Conservation (phyloP, 1,140 invertebrate species). For the Drosophila pseudoananassae region DNA sequence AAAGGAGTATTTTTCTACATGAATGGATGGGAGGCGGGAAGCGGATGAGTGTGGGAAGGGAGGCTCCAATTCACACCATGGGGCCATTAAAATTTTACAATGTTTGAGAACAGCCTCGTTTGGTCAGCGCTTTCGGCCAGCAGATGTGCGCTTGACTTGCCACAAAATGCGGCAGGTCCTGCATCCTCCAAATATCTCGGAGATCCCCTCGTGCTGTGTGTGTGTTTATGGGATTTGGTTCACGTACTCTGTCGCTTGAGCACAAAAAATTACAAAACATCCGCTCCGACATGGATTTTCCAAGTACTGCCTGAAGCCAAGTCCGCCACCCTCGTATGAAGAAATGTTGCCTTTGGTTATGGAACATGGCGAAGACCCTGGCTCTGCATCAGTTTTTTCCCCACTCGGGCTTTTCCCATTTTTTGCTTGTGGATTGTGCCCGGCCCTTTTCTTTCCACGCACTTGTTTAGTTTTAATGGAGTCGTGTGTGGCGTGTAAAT, state of each 20-base stretch:
- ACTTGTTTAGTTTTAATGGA: slow-evolving; percentile 72
- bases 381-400: slow-evolving; percentile 34
- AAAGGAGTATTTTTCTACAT: slow-evolving; percentile 20
- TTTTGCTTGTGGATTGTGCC: slow-evolving; percentile 1
- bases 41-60: neutral
- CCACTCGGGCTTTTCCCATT: neutral
- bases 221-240: slow-evolving; percentile 63
- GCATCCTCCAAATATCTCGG: slow-evolving; percentile 17
- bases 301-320: slow-evolving; percentile 6
- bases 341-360: slow-evolving; percentile 68
- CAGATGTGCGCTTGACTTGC: slow-evolving; percentile 63
- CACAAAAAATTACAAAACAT: slow-evolving; percentile 56
- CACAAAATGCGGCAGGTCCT: slow-evolving; percentile 47
- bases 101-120: slow-evolving; percentile 54
- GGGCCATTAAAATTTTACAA: slow-evolving; percentile 61
- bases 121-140: slow-evolving; percentile 57
- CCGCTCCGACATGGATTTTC: slow-evolving; percentile 27
- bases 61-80: slow-evolving; percentile 55
- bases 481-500: slow-evolving; percentile 70
- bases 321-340: slow-evolving; percentile 22
- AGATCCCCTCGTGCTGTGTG: slow-evolving; percentile 13
- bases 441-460: slow-evolving; percentile 34
- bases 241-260: slow-evolving; percentile 49
- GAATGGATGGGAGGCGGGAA: neutral
- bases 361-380: slow-evolving; percentile 48